Conservation (phyloP, 2,888 invertebrate species). For the Eupithecia inturbata region DNA sequence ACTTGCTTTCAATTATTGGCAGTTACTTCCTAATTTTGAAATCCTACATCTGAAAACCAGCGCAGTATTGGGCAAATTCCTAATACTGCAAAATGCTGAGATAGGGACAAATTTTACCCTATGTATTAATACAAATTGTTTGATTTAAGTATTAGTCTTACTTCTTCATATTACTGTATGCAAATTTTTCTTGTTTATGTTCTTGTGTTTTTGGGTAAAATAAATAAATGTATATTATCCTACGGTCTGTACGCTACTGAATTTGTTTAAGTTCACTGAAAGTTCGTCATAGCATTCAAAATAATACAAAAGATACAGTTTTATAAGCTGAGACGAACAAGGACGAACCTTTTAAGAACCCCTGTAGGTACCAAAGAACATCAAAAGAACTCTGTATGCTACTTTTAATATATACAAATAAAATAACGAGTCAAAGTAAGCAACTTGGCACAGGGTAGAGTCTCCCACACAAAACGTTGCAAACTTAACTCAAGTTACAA, state of each 20-base stretch:
- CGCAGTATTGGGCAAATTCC: too few relatives aligned
- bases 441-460: conserved; percentile 4
- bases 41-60: too few relatives aligned
- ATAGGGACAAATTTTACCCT: too few relatives aligned
- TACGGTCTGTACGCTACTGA: neutral
- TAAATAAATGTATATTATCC: too few relatives aligned
- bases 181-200: too few relatives aligned
- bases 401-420: neutral
- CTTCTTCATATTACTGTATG: too few relatives aligned
- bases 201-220: too few relatives aligned
- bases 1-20: neutral
- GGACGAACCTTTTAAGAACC: neutral
- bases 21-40: too few relatives aligned
- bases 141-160: too few relatives aligned
- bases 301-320: neutral
- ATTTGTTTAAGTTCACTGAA: neutral
- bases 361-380: neutral
- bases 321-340: neutral
- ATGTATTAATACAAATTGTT: too few relatives aligned
- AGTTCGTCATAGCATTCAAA: neutral
- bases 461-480: conserved; percentile 1
- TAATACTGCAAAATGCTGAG: too few relatives aligned
- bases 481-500: neutral
- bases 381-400: neutral
- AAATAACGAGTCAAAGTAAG: neutral